Base-by-base conservation (phyloP, 2,797 vertebrate species). In the Glossophaga mutica region DNA sequence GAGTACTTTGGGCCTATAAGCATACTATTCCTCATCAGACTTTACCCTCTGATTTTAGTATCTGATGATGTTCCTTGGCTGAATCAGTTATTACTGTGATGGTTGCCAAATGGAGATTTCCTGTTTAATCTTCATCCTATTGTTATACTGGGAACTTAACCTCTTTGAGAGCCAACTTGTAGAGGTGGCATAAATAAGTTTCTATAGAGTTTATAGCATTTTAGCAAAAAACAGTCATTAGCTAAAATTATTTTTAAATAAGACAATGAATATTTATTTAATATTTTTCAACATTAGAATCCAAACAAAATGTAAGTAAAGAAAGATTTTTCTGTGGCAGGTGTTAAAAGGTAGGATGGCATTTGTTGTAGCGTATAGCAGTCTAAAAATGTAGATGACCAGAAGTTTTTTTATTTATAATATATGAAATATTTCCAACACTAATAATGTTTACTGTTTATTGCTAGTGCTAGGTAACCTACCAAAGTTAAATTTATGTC, bases 41-140 rank as follows among this genome's bases (percentile, higher is more conserved):
- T 87, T 81, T 44, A 71, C 39, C 18, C n/a, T 85, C n/a, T 65
- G 42, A 6, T 44, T 79, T 90, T 90, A 59, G 32, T 44, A 90
- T 87, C 50, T 81, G 9, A 87, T 79, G 52, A 57, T 89, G 29
- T 93, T 91, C 89, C 73, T 89, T 94, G 37, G 67, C 48, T 89
- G 67, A 74, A 39, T 67, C 39, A 55, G 26, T 76, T 93, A 79
- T 65, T 86, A 46, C 24, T 92, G 6, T 73, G 14, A 50, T 87
- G 59, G 18, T 90, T 85, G 37, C 62, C n/a, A 94, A 76, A 44
- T 94, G 77, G 6, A 48, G 7, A 44, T 74, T 92, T 84, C 87
- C 65, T 70, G 0, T 65, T 79, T 92, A 91, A 55, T 85, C 15
- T 88, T 87, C 15, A 55, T 87, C 6, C 6, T 46, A 24, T 79